Evolutionary conservation across 1,140 invertebrate species (phyloP), one percentile per base, ranked within the genome.

Genomic region (Ceratina calcarata): DNA sequence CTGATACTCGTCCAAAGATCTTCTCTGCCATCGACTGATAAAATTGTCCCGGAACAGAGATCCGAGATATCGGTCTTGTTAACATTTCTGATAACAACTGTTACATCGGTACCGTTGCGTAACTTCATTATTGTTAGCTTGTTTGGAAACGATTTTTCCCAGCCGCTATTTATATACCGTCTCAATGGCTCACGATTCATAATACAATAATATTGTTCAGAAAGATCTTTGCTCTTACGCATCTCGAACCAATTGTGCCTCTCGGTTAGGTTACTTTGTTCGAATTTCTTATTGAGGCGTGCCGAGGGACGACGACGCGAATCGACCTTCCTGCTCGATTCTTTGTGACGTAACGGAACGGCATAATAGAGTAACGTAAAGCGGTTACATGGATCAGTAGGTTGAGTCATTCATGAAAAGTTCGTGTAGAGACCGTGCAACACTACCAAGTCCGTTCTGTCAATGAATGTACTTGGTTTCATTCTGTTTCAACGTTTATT

Each of bases 41-140:
- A 37, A 22, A 37, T 55, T 32, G 24, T 24, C 13, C 20, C 8
- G n/a, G 22, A 7, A 24, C 22, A 24, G 49, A 24, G 72, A 74
- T 74, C 27, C 24, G 4, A 22, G 74, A 77, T 77, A 77, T 22
- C 66, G 66, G 15, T n/a, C 57, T n/a, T 77, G 62, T 77, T 69
- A 77, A 77, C 74, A 77, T 69, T 62, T 2, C 20, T 49, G 74
- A 77, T 77, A 77, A 77, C 53, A 32, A 32, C 57, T 65, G 74
- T 51, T 69, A 69, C 65, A 69, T 53, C 55, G 64, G 69, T 37
- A 18, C 20, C 55, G 22, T 68, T 69, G 57, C 57, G 66, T 61
- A 76, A 76, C 65, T 51, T 69, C 13, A 32, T 69, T 69, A 60
- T 76, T 61, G 57, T 45, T 58, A 49, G 20, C 27, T 55, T 8